Percentiles rank a stretch among this genome's conserved stretches.
phyloP scores from a whole-genome alignment of 1,140 invertebrate genomes.

The Drosophila truncata region DNA sequence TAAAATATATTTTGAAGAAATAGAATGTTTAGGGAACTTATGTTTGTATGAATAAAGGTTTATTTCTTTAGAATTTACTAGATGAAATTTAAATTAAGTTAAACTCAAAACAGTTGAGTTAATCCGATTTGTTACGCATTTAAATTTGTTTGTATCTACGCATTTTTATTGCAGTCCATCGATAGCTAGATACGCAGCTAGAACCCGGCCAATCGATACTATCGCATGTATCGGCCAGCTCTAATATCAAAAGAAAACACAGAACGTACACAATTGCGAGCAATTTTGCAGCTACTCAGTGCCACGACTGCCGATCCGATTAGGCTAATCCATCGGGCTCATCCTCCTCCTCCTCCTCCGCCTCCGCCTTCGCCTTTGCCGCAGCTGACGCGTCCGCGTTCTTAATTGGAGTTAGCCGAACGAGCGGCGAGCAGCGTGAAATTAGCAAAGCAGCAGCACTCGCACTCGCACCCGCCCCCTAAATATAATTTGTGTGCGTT shows the following conservation, averaged over 20 bases:
- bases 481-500: background rate
- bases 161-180: background rate
- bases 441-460: background rate
- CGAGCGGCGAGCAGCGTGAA: slow-evolving; percentile 12
- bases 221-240: background rate
- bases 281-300: slow-evolving; percentile 29
- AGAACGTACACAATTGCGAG: slow-evolving; percentile 38
- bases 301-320: slow-evolving; percentile 43
- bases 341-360: slow-evolving; percentile 16
- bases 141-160: background rate
- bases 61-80: too few relatives aligned
- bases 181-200: slow-evolving; percentile 13
- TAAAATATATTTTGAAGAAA: too few relatives aligned
- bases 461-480: background rate
- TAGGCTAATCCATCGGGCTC: slow-evolving; percentile 7
- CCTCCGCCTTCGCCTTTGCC: slow-evolving; percentile 8
- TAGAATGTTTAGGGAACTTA: too few relatives aligned
- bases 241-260: slow-evolving; percentile 34
- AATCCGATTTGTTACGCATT: too few relatives aligned
- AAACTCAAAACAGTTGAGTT: background rate
- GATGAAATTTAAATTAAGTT: background rate
- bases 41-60: too few relatives aligned
- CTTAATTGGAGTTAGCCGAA: slow-evolving; percentile 14
- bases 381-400: slow-evolving; percentile 1
- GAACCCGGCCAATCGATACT: slow-evolving; percentile 18